Conservation (phyloP, 2,113 vertebrate genomes). For the Microcebus griseorufus region DNA sequence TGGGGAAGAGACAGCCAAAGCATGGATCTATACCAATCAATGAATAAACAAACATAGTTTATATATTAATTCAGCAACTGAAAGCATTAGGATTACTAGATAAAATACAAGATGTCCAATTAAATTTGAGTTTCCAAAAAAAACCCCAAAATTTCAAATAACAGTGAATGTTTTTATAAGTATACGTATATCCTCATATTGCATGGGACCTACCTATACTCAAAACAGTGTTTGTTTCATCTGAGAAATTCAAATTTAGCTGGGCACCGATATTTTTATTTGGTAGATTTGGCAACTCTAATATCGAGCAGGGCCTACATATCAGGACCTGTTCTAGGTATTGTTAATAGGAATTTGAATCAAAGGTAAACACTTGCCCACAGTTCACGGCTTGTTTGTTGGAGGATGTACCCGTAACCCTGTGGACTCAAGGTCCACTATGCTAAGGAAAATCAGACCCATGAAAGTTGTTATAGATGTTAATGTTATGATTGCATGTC, state of each 20-base stretch:
- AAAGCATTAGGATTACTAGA: background rate
- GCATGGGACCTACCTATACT: background rate
- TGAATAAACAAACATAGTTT: background rate
- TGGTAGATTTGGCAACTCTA: background rate
- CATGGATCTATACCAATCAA: background rate
- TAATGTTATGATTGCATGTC: background rate
- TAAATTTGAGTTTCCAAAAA: background rate
- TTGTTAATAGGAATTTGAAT: background rate
- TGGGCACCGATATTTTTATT: background rate
- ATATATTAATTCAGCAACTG: background rate
- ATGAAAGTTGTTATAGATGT: background rate
- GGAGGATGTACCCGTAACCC: background rate
- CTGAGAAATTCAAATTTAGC: background rate
- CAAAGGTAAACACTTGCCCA: background rate
- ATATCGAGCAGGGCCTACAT: background rate
- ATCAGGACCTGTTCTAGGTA: background rate
- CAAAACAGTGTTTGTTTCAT: background rate
- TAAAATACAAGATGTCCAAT: background rate
- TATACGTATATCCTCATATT: background rate
- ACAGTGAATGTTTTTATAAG: background rate
- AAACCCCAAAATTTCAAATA: too few species aligned
- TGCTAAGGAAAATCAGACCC: background rate
- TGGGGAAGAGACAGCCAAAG: background rate
- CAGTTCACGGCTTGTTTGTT: background rate
- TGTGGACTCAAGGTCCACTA: background rate